A percentile compares a stretch with the other conserved stretches of the same genome.
phyloP scores from a whole-genome alignment of 2,888 invertebrate species.

The Cartodere bifasciata region DNA sequence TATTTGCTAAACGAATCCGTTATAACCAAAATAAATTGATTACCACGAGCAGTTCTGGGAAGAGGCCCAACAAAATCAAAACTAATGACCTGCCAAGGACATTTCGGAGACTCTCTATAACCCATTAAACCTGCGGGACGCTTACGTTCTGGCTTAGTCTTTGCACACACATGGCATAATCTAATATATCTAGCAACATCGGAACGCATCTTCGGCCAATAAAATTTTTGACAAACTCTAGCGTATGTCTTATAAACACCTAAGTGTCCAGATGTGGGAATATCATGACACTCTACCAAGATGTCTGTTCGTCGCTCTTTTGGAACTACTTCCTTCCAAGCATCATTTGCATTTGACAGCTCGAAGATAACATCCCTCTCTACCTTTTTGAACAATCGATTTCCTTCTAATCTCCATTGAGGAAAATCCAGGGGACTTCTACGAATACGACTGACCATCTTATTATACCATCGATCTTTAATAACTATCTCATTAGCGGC shows the following conservation, averaged over 20 bases:
- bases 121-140: constrained; percentile 7
- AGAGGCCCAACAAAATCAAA: constrained; percentile 6
- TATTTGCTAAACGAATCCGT: constrained; percentile 8
- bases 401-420: not conserved
- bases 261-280: constrained; percentile 17
- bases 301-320: too few relatives aligned
- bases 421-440: not conserved
- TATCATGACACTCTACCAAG: constrained; percentile 16
- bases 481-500: too few relatives aligned
- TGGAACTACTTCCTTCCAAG: too few relatives aligned
- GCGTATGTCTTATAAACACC: constrained; percentile 17
- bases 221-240: constrained; percentile 13
- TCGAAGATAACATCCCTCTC: constrained; percentile 1
- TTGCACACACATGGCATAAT: constrained; percentile 14
- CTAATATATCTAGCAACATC: constrained; percentile 17
- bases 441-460: not conserved
- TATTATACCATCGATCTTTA: not conserved
- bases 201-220: constrained; percentile 19
- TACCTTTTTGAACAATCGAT: constrained; percentile 1
- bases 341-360: constrained; percentile 7
- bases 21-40: constrained; percentile 5
- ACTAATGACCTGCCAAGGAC: constrained; percentile 4
- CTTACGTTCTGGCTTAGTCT: constrained; percentile 1
- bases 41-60: constrained; percentile 4
- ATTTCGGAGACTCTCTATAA: not conserved